Percentiles rank a stretch among this genome's conserved stretches.
Conservation (phyloP, 2,888 invertebrate species). For the Acanthosoma haemorrhoidale region DNA sequence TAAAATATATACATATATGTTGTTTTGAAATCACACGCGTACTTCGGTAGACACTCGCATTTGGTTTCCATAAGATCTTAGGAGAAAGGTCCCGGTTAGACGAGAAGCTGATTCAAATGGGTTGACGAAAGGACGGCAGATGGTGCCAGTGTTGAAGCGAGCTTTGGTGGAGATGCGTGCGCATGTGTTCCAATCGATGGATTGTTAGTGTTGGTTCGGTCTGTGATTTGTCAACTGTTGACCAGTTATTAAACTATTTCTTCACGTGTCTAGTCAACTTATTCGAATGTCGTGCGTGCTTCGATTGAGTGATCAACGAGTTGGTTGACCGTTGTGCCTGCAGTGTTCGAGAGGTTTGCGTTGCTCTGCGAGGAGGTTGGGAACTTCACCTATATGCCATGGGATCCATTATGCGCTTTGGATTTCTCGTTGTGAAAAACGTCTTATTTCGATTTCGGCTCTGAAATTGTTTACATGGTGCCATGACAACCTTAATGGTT, state of each 20-base stretch:
- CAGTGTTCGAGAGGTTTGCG: background rate
- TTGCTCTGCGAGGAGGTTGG: background rate
- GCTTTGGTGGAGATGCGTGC: background rate
- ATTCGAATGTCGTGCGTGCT: background rate
- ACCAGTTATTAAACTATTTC: background rate
- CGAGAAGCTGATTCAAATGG: background rate
- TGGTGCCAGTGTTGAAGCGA: background rate
- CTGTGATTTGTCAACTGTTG: background rate
- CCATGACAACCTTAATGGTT: conserved; percentile 5
- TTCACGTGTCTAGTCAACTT: background rate
- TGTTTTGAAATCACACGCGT: too few relatives aligned
- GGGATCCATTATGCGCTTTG: background rate
- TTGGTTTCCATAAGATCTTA: too few relatives aligned
- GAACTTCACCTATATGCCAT: background rate
- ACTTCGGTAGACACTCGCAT: too few relatives aligned
- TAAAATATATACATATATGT: too few relatives aligned
- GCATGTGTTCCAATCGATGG: background rate
- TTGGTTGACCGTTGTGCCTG: background rate
- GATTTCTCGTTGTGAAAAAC: background rate
- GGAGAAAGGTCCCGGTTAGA: too few relatives aligned
- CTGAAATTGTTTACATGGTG: background rate
- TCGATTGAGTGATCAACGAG: background rate
- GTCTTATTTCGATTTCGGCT: background rate
- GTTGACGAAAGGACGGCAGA: background rate
- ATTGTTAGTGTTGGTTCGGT: background rate